Evolutionary conservation across 2,797 vertebrate species (phyloP).

Genomic region (Distichodus sexfasciatus): DNA sequence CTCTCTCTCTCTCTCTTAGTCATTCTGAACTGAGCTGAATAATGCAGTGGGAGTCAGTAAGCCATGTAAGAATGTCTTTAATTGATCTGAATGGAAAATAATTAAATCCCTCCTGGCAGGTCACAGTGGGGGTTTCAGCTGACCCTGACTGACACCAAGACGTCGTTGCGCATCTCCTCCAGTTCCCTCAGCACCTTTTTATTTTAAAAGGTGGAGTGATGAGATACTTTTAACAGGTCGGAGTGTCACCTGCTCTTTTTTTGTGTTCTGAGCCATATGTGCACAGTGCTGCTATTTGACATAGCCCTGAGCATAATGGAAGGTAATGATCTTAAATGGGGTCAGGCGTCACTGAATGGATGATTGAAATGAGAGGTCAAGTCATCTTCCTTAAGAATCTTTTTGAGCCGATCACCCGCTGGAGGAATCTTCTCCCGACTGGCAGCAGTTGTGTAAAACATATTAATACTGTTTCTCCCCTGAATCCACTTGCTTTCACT

Average conservation of each 20-base stretch:
- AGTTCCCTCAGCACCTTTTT: conserved; percentile 35
- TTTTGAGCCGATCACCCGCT: conserved; percentile 42
- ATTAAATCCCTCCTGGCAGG: conserved; percentile 51
- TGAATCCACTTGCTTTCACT: background rate
- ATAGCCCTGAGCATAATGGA: conserved; percentile 45
- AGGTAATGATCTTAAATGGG: conserved; percentile 53
- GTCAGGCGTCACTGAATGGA: conserved; percentile 38
- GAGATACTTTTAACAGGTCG: conserved; percentile 54
- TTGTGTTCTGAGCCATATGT: conserved; percentile 24
- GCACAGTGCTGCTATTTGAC: conserved; percentile 41
- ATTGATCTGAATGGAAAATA: conserved; percentile 56
- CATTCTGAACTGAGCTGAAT: conserved; percentile 43
- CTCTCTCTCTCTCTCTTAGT: conserved; percentile 31
- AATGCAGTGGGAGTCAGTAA: conserved; percentile 45
- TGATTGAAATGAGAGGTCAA: conserved; percentile 50
- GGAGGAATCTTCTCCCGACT: conserved; percentile 16
- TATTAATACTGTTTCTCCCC: background rate
- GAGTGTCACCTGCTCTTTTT: conserved; percentile 41
- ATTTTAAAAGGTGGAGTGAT: conserved; percentile 52
- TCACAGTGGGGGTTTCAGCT: conserved; percentile 40
- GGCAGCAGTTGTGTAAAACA: background rate
- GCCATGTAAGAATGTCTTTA: conserved; percentile 46
- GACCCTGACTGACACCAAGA: conserved; percentile 39
- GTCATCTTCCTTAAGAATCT: conserved; percentile 38
- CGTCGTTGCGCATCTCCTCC: conserved; percentile 44